Evolutionary conservation across 1,140 invertebrate species (phyloP), one percentile per base, ranked within the genome.

Genomic region (Drosophila pachea): DNA sequence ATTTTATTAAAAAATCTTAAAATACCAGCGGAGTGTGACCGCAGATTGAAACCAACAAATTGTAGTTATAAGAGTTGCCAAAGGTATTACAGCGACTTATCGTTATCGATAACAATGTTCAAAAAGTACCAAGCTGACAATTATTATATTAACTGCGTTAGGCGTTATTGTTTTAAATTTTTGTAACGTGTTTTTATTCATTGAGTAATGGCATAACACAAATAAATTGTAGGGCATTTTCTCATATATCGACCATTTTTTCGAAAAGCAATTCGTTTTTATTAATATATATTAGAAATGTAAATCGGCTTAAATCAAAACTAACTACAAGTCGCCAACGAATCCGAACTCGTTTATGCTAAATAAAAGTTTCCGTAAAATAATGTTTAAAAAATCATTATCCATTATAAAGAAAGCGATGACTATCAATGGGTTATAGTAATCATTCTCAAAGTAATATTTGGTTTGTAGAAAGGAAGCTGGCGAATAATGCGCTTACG

Each of bases 151-250:
- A n/a, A 43, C 0, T 16, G 0, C 32, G 29, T 12, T 2, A 12
- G 7, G 4, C 55, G 55, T 45, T 58, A 11, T n/a, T 58, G 11
- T n/a, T 58, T 58, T 45, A 29, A 45, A 45, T 5, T 5, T n/a
- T 29, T 4, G 40, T 29, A 0, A 16, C 32, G 4, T 42, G 1
- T 22, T 22, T 22, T 22, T 22, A 99, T 93, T 0, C 35, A 36
- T 36, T 36, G 35, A 36, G 22, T 36, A 36, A 36, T 36, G 4
- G 4, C 35, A 36, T 36, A 14, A 43, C 22, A 32, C 4, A 50
- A 22, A 52, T 9, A 22, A 22, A 22, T 2, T 22, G 3, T 22
- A 22, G 3, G 31, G n/a, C 14, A 5, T 50, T 35, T 16, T 16
- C 6, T 2, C 7, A 4, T 9, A 22, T 22, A 22, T 3, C 22